Evolutionary conservation across 2,888 invertebrate species (phyloP).

Genomic region (Polyommatus iphigenia): DNA sequence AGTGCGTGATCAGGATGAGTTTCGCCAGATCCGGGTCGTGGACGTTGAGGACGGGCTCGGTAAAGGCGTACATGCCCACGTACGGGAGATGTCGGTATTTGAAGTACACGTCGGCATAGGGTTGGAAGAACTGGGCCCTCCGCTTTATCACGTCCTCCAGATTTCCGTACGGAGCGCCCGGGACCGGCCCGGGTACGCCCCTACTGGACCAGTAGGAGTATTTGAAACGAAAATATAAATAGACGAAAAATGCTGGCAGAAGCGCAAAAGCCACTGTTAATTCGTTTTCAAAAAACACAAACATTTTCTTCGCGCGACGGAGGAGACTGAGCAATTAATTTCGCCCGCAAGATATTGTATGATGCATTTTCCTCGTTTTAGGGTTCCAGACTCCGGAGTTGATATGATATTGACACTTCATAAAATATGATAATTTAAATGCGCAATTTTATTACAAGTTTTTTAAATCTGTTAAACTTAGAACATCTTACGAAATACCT

Average conservation of each 20-base stretch:
- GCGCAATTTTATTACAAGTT: neutral
- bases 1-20: slow-evolving; percentile 81
- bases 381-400: too few relatives aligned
- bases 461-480: neutral
- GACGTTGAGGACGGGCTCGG: slow-evolving; percentile 81
- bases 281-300: slow-evolving; percentile 10
- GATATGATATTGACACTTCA: neutral
- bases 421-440: neutral
- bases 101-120: slow-evolving; percentile 80
- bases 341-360: neutral
- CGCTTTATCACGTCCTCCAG: slow-evolving; percentile 76
- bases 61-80: slow-evolving; percentile 82
- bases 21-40: slow-evolving; percentile 82
- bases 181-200: slow-evolving; percentile 78
- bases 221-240: slow-evolving; percentile 50
- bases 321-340: neutral
- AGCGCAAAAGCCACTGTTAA: neutral
- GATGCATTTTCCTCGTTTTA: slow-evolving; percentile 3
- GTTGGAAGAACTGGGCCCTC: slow-evolving; percentile 81
- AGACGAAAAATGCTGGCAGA: neutral
- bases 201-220: slow-evolving; percentile 81
- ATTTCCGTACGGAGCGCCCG: slow-evolving; percentile 83
- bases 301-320: slow-evolving; percentile 5
- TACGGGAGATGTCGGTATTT: slow-evolving; percentile 71
- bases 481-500: neutral